Evolutionary conservation across 2,113 vertebrate genomes (phyloP).

Genomic region (Tauraco erythrolophus): DNA sequence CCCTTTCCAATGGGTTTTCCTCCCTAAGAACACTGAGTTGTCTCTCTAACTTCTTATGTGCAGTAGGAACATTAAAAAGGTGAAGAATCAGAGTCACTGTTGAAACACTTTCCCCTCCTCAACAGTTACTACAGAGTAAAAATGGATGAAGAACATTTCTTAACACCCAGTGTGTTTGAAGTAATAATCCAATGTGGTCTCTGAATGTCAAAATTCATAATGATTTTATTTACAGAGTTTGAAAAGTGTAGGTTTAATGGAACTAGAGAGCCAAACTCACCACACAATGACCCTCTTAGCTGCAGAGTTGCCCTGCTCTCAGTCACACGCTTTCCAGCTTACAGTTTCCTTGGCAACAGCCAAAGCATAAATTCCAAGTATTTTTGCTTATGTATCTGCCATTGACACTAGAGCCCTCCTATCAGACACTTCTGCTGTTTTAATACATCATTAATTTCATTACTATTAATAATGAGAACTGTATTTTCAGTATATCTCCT

Average conservation of each 20-base stretch:
- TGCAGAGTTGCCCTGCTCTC: conserved; percentile 61
- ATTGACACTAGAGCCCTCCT: conserved; percentile 41
- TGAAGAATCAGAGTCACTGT: not conserved
- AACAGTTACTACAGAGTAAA: not conserved
- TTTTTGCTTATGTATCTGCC: conserved; percentile 65
- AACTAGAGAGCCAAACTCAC: conserved; percentile 15
- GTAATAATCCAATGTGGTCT: not conserved
- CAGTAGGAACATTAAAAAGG: not conserved
- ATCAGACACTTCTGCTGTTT: conserved; percentile 56
- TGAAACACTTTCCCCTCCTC: not conserved
- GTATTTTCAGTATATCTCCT: conserved; percentile 11
- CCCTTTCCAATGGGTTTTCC: not conserved
- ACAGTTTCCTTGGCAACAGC: conserved; percentile 67
- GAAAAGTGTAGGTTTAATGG: conserved; percentile 57
- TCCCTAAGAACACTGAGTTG: not conserved
- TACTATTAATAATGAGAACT: conserved; percentile 34
- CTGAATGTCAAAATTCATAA: conserved; percentile 53
- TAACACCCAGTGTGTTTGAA: conserved; percentile 48
- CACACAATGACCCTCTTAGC: conserved; percentile 52
- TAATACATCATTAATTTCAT: conserved; percentile 70
- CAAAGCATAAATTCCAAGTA: conserved; percentile 67
- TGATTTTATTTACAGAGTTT: conserved; percentile 38
- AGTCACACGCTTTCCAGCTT: conserved; percentile 42
- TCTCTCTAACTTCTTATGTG: not conserved
- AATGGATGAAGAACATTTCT: conserved; percentile 43